Evolutionary conservation across 2,888 invertebrate genomes (phyloP), one percentile per base, ranked within the genome.

Genomic region (Anodontia alba): DNA sequence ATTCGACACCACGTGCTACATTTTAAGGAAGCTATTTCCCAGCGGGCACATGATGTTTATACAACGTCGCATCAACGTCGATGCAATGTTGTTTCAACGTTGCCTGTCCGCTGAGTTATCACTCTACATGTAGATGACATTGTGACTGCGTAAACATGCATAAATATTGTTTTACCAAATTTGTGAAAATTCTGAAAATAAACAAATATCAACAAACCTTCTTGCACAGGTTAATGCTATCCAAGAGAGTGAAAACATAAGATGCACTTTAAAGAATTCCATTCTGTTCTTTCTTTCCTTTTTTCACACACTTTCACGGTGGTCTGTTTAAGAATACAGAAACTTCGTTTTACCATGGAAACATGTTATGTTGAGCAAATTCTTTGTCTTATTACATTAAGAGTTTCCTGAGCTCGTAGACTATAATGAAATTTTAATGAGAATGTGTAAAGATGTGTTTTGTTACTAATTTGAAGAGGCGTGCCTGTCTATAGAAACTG

Each of bases 361-460:
- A 46, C 46, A 46, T 42, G 15, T 10, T 54, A 54, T 26, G 49
- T n/a, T 5, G 54, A 54, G 54, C 26, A 54, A 54, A 54, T 26
- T 26, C 26, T 54, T 54, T 26, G 33, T 62, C 20, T 62, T 62
- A 62, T 62, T 62, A 33, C 31, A 62, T 62, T 33, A 62, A 62
- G 62, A 17, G 7, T 33, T 20, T 17, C 62, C 62, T 33, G 33
- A 20, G 12, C n/a, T 31, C 29, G 62, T 62, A 20, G 17, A 10
- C 17, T 33, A 54, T 54, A 54, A 54, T 54, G 54, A 54, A 54
- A 54, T 8, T 54, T 54, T 54, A 62, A 62, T 62, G 62, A 33
- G 33, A 62, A 62, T 62, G 62, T 62, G 62, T 62, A 62, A 62
- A 62, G 62, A 62, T 33, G 62, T 62, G 20, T 62, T 62, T 33